A percentile compares a stretch with the other conserved stretches of the same genome.
Conservation (phyloP, 2,888 invertebrate species). For the Shargacucullia verbasci region DNA sequence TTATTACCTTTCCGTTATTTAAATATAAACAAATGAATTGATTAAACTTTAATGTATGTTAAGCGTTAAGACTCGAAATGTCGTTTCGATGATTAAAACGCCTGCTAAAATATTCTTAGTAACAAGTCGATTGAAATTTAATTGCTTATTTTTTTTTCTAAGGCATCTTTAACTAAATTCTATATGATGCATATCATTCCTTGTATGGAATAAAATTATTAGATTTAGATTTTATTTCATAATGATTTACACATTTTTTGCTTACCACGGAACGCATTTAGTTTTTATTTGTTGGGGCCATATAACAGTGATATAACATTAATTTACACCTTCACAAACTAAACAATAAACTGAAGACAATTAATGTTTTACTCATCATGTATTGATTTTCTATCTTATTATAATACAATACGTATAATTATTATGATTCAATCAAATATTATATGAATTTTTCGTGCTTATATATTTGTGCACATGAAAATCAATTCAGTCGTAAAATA, state of each 20-base stretch:
- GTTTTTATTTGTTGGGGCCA: conserved; percentile 71
- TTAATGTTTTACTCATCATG: conserved; percentile 10
- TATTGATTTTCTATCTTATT: not conserved
- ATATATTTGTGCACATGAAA: not conserved
- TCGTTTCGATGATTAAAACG: conserved; percentile 27
- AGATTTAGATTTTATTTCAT: too few relatives aligned
- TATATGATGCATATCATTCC: conserved; percentile 71
- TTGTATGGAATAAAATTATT: conserved; percentile 55
- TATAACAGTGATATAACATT: conserved; percentile 71
- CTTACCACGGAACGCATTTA: conserved; percentile 61
- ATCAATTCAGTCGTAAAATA: not conserved
- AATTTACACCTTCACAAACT: conserved; percentile 46
- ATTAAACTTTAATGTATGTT: conserved; percentile 8
- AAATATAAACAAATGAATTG: conserved; percentile 24
- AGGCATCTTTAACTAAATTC: conserved; percentile 6
- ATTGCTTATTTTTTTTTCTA: conserved; percentile 27
- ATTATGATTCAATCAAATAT: too few relatives aligned
- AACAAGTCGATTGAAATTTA: conserved; percentile 15
- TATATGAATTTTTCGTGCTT: not conserved
- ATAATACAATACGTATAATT: too few relatives aligned
- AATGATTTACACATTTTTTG: too few relatives aligned
- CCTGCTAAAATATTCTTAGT: conserved; percentile 45
- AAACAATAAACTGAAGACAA: conserved; percentile 21
- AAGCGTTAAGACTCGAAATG: conserved; percentile 18
- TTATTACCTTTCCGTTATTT: conserved; percentile 14